These are phyloP conservation scores for Eurytoma californica DNA, from an alignment of 2,888 invertebrate species.

Conservation along the genomic window DNA sequence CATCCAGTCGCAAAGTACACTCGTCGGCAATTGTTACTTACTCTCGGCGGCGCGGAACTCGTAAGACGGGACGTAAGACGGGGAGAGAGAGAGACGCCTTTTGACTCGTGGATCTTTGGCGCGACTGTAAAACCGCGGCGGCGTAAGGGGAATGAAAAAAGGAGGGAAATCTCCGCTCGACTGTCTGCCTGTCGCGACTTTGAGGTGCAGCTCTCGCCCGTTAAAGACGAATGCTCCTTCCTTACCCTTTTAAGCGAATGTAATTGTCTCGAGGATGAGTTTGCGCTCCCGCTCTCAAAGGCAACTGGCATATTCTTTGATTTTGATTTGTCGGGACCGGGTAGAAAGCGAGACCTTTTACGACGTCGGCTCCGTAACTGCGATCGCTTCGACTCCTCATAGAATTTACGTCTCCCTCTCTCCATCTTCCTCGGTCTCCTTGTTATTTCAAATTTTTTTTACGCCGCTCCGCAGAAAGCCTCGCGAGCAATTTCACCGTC, in stretches of 20 bases:
- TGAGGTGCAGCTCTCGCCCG: conserved; percentile 22
- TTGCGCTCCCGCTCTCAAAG: conserved; percentile 37
- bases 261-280: conserved; percentile 54
- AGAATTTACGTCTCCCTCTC: too few species aligned
- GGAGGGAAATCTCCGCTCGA: conserved; percentile 19
- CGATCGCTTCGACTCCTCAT: neutral
- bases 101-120: conserved; percentile 30
- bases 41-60: conserved; percentile 14
- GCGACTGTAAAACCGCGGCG: conserved; percentile 34
- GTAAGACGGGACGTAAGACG: neutral
- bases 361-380: neutral
- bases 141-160: conserved; percentile 7
- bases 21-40: neutral
- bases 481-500: too few species aligned
- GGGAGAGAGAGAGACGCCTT: conserved; percentile 14
- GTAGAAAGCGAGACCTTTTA: conserved; percentile 10
- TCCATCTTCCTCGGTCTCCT: too few species aligned
- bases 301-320: conserved; percentile 36
- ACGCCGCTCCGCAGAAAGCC: too few species aligned
- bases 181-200: conserved; percentile 41
- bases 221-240: conserved; percentile 45
- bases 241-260: conserved; percentile 52
- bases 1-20: conserved; percentile 1
- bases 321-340: conserved; percentile 21
- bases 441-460: too few species aligned